Evolutionary conservation across 2,888 invertebrate genomes (phyloP), one percentile per base, ranked within the genome.

Genomic region (Amphipyra berbera): DNA sequence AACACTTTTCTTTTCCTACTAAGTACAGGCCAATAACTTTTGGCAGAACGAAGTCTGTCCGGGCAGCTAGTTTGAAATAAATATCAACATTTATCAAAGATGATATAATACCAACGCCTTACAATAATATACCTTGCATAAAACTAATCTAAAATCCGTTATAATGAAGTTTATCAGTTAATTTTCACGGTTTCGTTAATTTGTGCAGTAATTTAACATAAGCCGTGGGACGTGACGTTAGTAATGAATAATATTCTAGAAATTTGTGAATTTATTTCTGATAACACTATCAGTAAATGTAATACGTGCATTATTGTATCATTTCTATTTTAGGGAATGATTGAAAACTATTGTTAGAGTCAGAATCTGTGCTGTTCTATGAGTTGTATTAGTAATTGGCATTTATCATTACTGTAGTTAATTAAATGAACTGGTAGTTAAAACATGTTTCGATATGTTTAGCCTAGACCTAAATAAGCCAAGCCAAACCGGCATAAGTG

Each of bases 301-400:
- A 52, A 42, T 61, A 52, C 37, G n/a, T 61, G 7, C 9, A 21
- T 45, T 35, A 14, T 21, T 41, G 30, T 42, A 47, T 35, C 38
- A 54, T 54, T 46, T 59, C 45, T 59, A 68, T 72, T 72, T 66
- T 54, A 13, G 33, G 13, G 0, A 33, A 38, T 66, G 41, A 72
- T 66, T 72, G 14, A 45, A 59, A 48, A 50, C 42, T 9, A 42
- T 30, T 13, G 30, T 13, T 40, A 12, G 15, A 9, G 6, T 12
- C 21, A 50, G 14, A 45, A 45, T 33, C 7, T 10, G 15, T n/a
- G n/a, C n/a, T n/a, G n/a, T n/a, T n/a, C n/a, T n/a, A n/a, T n/a
- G n/a, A n/a, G n/a, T 67, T n/a, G 7, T 33, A 48, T 35, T 21
- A 21, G 35, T 49, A 48, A 37, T 1, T 54, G 21, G 41, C 21